These are phyloP conservation scores for Ataeniobius toweri DNA, from an alignment of 2,797 vertebrate genomes.

Conservation along the genomic window DNA sequence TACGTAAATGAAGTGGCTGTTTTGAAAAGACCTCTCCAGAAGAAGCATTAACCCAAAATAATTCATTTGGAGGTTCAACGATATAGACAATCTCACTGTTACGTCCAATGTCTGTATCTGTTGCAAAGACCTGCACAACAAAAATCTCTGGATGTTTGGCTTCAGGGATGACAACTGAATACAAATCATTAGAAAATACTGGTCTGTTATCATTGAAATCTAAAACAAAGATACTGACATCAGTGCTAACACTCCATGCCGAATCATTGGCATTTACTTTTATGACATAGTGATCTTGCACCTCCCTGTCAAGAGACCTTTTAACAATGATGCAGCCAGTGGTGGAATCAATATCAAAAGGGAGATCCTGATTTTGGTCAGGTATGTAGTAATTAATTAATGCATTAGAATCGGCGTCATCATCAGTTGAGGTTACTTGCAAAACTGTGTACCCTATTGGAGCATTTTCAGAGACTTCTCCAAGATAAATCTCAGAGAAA, in stretches of 20 bases:
- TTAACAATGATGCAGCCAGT: conserved; percentile 70
- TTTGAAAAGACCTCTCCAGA: conserved; percentile 77
- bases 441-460: conserved; percentile 71
- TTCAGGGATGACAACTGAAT: conserved; percentile 67
- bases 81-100: conserved; percentile 77
- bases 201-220: conserved; percentile 82
- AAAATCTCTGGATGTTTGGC: conserved; percentile 61
- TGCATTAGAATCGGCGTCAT: conserved; percentile 74
- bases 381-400: conserved; percentile 70
- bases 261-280: conserved; percentile 82
- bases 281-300: conserved; percentile 71
- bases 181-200: conserved; percentile 67
- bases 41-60: conserved; percentile 75
- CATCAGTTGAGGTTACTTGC: conserved; percentile 73
- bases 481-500: conserved; percentile 75
- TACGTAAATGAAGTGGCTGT: conserved; percentile 59
- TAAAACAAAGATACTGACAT: conserved; percentile 73
- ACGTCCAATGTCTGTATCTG: conserved; percentile 73
- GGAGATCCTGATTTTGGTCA: conserved; percentile 56
- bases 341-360: conserved; percentile 73
- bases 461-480: conserved; percentile 73
- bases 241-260: conserved; percentile 80
- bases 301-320: conserved; percentile 76
- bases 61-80: conserved; percentile 72
- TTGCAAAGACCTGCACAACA: conserved; percentile 71